Evolutionary conservation across 1,140 invertebrate species (phyloP).

Genomic region (Drosophila ficusphila): DNA sequence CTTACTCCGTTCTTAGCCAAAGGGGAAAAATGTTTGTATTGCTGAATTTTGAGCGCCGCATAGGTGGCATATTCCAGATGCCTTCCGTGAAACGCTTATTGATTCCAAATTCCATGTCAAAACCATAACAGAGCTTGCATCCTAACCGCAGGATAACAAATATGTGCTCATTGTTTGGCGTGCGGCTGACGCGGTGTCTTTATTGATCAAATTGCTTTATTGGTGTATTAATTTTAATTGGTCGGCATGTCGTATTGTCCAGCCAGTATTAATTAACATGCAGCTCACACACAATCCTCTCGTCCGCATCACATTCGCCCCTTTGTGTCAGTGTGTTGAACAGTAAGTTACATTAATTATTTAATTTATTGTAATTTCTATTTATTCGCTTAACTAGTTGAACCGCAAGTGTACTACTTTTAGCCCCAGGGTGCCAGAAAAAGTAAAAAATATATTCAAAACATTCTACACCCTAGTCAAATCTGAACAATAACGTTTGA

Average conservation of each 20-base stretch:
- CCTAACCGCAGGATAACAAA: conserved; percentile 37
- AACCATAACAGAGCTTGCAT: conserved; percentile 4
- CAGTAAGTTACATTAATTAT: conserved; percentile 51
- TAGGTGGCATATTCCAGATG: conserved; percentile 19
- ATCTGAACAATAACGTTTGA: conserved; percentile 4
- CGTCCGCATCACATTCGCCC: not conserved
- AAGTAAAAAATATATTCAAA: conserved; percentile 57
- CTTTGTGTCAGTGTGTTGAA: conserved; percentile 22
- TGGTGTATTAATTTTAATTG: conserved; percentile 72
- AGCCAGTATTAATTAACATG: conserved; percentile 71
- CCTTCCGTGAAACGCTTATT: conserved; percentile 23
- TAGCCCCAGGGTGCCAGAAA: conserved; percentile 41
- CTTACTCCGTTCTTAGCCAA: not conserved
- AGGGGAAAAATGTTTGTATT: conserved; percentile 24
- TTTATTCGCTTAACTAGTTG: conserved; percentile 38
- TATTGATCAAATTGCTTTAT: conserved; percentile 68
- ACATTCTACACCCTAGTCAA: conserved; percentile 13
- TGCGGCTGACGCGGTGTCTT: conserved; percentile 41
- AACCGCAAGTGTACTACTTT: conserved; percentile 18
- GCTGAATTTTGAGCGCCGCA: conserved; percentile 41
- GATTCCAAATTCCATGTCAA: conserved; percentile 23
- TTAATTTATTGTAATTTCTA: conserved; percentile 52
- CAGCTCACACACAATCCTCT: conserved; percentile 19
- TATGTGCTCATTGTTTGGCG: conserved; percentile 37
- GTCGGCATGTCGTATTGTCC: conserved; percentile 52